phyloP scores from a whole-genome alignment of 1,140 invertebrate species.

The Steinernema feltiae region DNA sequence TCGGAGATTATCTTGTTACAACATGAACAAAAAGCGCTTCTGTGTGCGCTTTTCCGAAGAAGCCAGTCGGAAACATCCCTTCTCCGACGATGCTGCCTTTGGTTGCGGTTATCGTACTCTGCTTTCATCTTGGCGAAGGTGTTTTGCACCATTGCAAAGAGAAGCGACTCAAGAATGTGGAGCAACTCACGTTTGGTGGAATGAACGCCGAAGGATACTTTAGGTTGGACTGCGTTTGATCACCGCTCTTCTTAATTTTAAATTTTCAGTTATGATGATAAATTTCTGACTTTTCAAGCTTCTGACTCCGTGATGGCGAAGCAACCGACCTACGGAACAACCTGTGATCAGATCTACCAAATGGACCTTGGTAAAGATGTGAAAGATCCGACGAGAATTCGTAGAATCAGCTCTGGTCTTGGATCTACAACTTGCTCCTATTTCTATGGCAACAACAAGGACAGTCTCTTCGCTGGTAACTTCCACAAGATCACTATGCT shows the following conservation, averaged over 20 bases:
- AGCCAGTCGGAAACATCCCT: background rate
- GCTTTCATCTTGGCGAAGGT: background rate
- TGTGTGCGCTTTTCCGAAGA: background rate
- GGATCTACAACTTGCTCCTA: conserved; percentile 43
- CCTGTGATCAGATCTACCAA: conserved; percentile 48
- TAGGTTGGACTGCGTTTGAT: background rate
- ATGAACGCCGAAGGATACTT: conserved; percentile 48
- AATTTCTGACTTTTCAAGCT: conserved; percentile 40
- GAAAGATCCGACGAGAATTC: conserved; percentile 12
- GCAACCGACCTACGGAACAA: no score
- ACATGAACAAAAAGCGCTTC: background rate
- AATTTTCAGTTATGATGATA: conserved; percentile 40
- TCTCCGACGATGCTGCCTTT: background rate
- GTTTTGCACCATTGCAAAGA: conserved; percentile 20
- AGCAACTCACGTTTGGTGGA: conserved; percentile 45
- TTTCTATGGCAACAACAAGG: conserved; percentile 40
- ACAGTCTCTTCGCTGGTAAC: conserved; percentile 41
- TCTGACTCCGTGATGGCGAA: no score
- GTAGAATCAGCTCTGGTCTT: conserved; percentile 40
- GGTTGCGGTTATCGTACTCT: background rate
- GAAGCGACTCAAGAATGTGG: conserved; percentile 39
- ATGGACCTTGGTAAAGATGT: conserved; percentile 37
- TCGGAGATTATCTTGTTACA: conserved; percentile 3
- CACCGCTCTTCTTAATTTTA: conserved; percentile 15
- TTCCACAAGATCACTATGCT: conserved; percentile 34